A percentile compares a stretch with the other conserved stretches of the same genome.
Conservation (phyloP, 2,113 vertebrate genomes). For the Neotragus moschatus region DNA sequence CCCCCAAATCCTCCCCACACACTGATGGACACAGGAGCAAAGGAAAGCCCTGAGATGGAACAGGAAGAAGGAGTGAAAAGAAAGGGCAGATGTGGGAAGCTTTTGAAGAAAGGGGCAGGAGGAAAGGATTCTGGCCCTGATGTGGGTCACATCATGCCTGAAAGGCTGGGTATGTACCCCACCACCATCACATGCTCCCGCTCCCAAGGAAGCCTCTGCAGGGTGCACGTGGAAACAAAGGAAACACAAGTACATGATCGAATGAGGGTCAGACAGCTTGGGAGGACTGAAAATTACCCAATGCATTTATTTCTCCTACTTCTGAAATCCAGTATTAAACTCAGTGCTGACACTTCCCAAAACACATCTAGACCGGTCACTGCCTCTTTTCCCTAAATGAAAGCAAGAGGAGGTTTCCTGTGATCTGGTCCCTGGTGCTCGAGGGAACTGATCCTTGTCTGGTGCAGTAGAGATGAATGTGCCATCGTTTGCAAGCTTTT, state of each 20-base stretch:
- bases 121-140: background rate
- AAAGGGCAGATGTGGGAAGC: background rate
- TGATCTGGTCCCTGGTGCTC: background rate
- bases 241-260: background rate
- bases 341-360: background rate
- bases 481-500: background rate
- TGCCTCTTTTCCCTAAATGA: background rate
- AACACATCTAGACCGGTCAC: rapidly evolving
- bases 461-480: rapidly evolving
- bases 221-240: background rate
- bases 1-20: too few relatives aligned
- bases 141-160: too few relatives aligned
- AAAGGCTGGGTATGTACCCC: background rate
- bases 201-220: background rate
- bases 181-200: rapidly evolving
- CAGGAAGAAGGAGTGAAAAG: background rate
- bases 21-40: background rate
- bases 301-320: background rate
- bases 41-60: too few relatives aligned
- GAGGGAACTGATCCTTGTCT: background rate
- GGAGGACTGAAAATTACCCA: background rate
- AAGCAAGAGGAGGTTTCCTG: rapidly evolving
- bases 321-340: background rate
- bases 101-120: background rate
- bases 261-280: background rate